Base-by-base conservation (phyloP, 2,888 invertebrate genomes). In the Unio pictorum region DNA sequence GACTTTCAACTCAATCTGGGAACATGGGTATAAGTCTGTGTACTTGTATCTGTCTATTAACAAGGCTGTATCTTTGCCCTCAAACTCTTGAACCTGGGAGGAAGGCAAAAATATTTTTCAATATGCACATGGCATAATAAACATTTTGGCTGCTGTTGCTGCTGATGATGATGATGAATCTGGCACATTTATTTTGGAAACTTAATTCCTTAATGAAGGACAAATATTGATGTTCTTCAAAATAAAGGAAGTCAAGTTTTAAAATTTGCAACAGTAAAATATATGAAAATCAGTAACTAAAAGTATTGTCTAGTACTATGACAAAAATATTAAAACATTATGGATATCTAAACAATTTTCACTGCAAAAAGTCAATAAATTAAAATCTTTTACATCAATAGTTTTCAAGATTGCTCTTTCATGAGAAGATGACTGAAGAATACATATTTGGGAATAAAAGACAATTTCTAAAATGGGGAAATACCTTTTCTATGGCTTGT, bases 41-140 rank as follows among this genome's bases (percentile, higher is more conserved):
- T 98, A 99, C 90, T 96, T 96, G 91, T 98, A 99, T 68, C 91
- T 73, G 91, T 99, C 99, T 17, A 99, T 97, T 75, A 99, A 91
- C 84, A 98, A 95, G 0, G 98, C 97, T 0, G 99, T 98, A 91
- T 99, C 98, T 89, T 96, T 96, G 55, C 97, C 98, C 90, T 97
- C 97, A 87, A 97, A 98, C 89, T 97, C 97, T 91, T 97, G 96
- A 34, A 97, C 93, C 94, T 95, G 88, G 57, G 84, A 81, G 76
- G 45, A 18, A 63, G 55, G 45, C 60, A 3, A 60, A 20, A 11
- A 58, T 30, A 20, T 61, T n/a, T 57, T 30, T n/a, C 11, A 57
- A 62, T 28, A 26, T 26, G 23, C 34, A 8, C 1, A 55, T 23
- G 18, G 5, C 23, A 66, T 11, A 26, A n/a, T 26, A 61, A 58